Base-by-base conservation (phyloP, 2,888 invertebrate species). In the Odiellus spinosus region DNA sequence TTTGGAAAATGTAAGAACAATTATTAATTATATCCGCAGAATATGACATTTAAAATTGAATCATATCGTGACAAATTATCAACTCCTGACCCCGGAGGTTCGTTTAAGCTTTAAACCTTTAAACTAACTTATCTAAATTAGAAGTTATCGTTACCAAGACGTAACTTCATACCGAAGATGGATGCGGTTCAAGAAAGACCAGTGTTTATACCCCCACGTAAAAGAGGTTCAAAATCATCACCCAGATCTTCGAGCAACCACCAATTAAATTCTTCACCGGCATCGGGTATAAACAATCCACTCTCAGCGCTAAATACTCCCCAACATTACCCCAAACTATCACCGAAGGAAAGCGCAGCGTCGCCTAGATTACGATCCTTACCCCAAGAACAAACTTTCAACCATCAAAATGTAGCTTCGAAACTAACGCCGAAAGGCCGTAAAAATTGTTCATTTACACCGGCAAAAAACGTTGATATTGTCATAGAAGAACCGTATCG, bases 121-220 rank as follows among this genome's bases (percentile, higher is more conserved):
- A n/a, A n/a, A n/a, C n/a, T n/a, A n/a, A n/a, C n/a, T n/a, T n/a
- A n/a, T n/a, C n/a, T n/a, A n/a, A n/a, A n/a, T n/a, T n/a, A n/a
- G n/a, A n/a, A n/a, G n/a, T n/a, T n/a, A n/a, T n/a, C n/a, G n/a
- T n/a, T n/a, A n/a, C n/a, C n/a, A n/a, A n/a, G n/a, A n/a, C n/a
- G n/a, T n/a, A n/a, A n/a, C n/a, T n/a, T n/a, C n/a, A 6, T 26
- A 8, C 8, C 8, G 5, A 26, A 26, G 38, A 52, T 52, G 49
- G 52, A 52, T 44, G n/a, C n/a, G n/a, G 39, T 44, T 19, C n/a
- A 15, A 17, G 52, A 52, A 8, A 52, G 49, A 21, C 52, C 52
- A 43, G 47, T 48, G 11, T 52, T 52, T 44, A 39, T 49, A 17
- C 52, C 52, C 15, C 52, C 52, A 21, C 45, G 50, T 10, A 52